Evolutionary conservation across 2,888 invertebrate species (phyloP).

Genomic region (Drosophila barbarae): DNA sequence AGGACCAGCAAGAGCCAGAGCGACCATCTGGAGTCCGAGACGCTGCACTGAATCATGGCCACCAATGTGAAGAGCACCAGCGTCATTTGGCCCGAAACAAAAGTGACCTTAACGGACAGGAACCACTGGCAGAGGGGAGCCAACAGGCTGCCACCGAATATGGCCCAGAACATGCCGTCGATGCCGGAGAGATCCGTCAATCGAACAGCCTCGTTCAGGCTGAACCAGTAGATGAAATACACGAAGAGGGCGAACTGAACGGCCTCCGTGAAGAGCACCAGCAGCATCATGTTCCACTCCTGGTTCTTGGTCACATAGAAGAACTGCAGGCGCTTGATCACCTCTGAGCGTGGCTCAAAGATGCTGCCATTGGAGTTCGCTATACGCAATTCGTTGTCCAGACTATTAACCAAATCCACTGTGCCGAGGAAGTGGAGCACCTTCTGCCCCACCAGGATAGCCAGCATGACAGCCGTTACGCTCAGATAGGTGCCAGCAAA

Average conservation of each 20-base stretch:
- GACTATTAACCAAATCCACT: conserved; percentile 72
- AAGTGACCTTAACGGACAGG: conserved; percentile 71
- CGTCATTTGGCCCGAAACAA: conserved; percentile 64
- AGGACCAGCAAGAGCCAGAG: conserved; percentile 75
- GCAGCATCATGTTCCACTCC: conserved; percentile 73
- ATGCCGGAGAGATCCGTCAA: conserved; percentile 61
- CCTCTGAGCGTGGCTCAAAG: conserved; percentile 72
- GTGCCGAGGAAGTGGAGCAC: conserved; percentile 69
- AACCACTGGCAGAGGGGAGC: conserved; percentile 60
- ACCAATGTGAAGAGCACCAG: conserved; percentile 64
- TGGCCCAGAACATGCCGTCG: conserved; percentile 73
- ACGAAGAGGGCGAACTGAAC: conserved; percentile 75
- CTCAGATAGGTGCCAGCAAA: conserved; percentile 74
- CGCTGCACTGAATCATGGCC: conserved; percentile 70
- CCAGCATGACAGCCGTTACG: conserved; percentile 56
- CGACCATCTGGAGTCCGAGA: conserved; percentile 56
- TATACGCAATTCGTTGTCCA: conserved; percentile 75
- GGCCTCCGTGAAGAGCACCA: conserved; percentile 73
- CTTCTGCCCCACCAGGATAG: conserved; percentile 66
- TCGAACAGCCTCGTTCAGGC: conserved; percentile 68
- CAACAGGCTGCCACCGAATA: conserved; percentile 66
- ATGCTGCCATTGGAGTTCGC: conserved; percentile 76
- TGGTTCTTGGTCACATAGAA: conserved; percentile 77
- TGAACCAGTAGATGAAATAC: conserved; percentile 76
- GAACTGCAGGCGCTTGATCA: conserved; percentile 75